Evolutionary conservation across 2,797 vertebrate genomes (phyloP), one percentile per base, ranked within the genome.

Genomic region (Poecilia velifera): DNA sequence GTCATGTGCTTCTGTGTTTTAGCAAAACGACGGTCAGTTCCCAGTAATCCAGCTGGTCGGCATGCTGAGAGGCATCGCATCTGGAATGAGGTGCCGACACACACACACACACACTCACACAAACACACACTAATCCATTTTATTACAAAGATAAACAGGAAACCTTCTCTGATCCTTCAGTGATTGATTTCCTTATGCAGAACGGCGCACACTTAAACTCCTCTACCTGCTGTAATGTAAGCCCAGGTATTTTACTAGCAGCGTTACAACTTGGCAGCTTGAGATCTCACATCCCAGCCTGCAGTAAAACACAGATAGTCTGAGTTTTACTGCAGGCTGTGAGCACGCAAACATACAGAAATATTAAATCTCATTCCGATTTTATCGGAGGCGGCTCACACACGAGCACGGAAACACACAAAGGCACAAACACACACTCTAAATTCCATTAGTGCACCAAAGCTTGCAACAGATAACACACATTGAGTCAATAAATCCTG

Each of bases 1-100:
- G 73, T 91, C 76, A 75, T 6, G 73, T 31, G 86, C 87, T 8
- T 14, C 84, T 87, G 62, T 91, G 81, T 76, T 86, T 28, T 93
- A 99, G 98, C 97, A 96, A 80, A 97, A 98, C 0, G 98, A 99
- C 71, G 97, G 97, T 20, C 96, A 98, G 95, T 95, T 99, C 70
- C 92, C 95, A 0, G 96, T 96, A 49, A 93, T 94, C 45, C 98
- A 98, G 95, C 96, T 99, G 66, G 83, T 98, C 78, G 97, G 96
- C 73, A 97, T 98, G 97, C 90, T 99, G 92, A 96, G 97, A 6
- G 98, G 97, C 57, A 97, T 99, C 16, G 96, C 97, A 0, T 97
- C 98, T 10, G 98, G 97, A 84, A 98, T 99, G 98, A 97, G 96
- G 83, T 99, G 97, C 84, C 16, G 46, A 96, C 86, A 76, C 20